Conservation (phyloP, 2,888 invertebrate genomes). For the Drosophila pseudotalamancana region DNA sequence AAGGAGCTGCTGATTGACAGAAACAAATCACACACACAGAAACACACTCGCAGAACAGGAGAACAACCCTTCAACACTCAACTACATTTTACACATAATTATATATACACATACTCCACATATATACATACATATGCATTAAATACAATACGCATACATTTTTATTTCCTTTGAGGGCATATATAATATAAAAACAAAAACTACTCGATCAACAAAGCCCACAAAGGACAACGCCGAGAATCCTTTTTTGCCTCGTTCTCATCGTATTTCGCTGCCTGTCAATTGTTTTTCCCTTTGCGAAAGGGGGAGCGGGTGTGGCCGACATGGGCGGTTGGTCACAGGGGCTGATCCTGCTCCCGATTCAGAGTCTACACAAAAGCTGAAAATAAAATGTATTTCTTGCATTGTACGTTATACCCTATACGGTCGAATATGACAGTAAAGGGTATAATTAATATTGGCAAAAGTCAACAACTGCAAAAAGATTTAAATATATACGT, state of each 20-base stretch:
- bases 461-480: background rate
- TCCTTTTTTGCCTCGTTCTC: conserved; percentile 53
- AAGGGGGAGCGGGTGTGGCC: background rate
- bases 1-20: conserved; percentile 79
- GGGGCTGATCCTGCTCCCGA: conserved; percentile 15
- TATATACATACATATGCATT: background rate
- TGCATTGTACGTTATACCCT: conserved; percentile 32
- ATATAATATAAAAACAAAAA: conserved; percentile 48
- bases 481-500: too few relatives aligned
- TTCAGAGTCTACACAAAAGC: conserved; percentile 41
- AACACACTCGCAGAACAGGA: conserved; percentile 16
- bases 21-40: conserved; percentile 66
- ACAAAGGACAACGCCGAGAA: conserved; percentile 64
- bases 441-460: background rate
- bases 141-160: conserved; percentile 44
- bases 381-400: conserved; percentile 69
- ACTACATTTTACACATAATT: conserved; percentile 64
- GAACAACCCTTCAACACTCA: conserved; percentile 77
- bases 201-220: conserved; percentile 72
- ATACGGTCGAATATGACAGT: background rate
- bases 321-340: conserved; percentile 7
- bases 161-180: conserved; percentile 66
- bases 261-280: conserved; percentile 48
- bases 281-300: conserved; percentile 37
- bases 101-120: background rate